A percentile compares a stretch with the other conserved stretches of the same genome.
These are phyloP conservation scores for Cydia splendana DNA, from an alignment of 1,140 invertebrate species.

Conservation along the genomic window DNA sequence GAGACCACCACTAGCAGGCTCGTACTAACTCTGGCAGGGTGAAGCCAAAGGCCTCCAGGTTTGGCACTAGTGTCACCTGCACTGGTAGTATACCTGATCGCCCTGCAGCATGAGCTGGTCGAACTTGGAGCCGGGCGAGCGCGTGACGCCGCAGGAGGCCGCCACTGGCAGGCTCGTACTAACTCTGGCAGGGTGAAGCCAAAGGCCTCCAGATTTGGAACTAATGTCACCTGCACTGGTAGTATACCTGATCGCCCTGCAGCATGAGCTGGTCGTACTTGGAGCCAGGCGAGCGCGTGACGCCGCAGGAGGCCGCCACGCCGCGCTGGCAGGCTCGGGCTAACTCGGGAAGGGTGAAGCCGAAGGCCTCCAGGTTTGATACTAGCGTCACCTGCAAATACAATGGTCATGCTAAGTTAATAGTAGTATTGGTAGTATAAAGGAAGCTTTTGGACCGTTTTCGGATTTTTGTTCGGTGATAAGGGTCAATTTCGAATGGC, in stretches of 20 bases:
- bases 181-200: slow-evolving; percentile 90
- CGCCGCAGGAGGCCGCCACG: slow-evolving; percentile 91
- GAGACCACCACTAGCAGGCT: slow-evolving; percentile 48
- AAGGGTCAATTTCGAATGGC: no score
- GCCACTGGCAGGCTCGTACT: slow-evolving; percentile 92
- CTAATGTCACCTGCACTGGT: slow-evolving; percentile 62
- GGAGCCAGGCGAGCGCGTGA: slow-evolving; percentile 87
- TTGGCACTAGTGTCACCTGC: no score
- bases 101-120: slow-evolving; percentile 94
- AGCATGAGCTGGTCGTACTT: slow-evolving; percentile 90
- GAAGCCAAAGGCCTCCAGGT: no score
- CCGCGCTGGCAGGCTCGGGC: slow-evolving; percentile 90
- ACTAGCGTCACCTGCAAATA: slow-evolving; percentile 88
- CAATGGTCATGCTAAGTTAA: no score
- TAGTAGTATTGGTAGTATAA: no score
- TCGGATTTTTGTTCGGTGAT: no score
- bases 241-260: slow-evolving; percentile 92
- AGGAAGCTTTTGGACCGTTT: no score
- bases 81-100: slow-evolving; percentile 85
- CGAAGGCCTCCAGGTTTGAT: slow-evolving; percentile 92
- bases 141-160: slow-evolving; percentile 91
- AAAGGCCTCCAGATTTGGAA: slow-evolving; percentile 92
- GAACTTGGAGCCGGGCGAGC: slow-evolving; percentile 86
- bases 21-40: no score
- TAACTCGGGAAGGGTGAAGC: slow-evolving; percentile 89